phyloP scores from a whole-genome alignment of 2,888 invertebrate species.

The Eupithecia dodoneata region DNA sequence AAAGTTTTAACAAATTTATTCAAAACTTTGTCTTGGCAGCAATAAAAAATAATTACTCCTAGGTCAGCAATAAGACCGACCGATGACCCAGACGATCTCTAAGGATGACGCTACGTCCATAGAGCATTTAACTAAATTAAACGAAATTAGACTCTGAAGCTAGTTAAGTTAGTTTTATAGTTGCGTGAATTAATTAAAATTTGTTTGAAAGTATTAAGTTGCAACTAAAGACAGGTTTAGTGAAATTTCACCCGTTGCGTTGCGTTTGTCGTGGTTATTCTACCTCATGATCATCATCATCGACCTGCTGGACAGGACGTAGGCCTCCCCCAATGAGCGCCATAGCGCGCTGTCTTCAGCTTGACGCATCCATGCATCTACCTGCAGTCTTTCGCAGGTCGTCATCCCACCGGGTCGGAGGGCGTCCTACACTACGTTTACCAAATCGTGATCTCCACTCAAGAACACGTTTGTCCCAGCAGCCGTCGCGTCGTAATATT shows the following conservation, averaged over 20 bases:
- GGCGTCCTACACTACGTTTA: too few species aligned
- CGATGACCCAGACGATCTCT: slow-evolving; percentile 23
- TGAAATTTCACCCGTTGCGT: background rate
- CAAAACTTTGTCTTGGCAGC: slow-evolving; percentile 2
- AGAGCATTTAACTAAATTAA: slow-evolving; percentile 17
- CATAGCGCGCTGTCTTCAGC: too few species aligned
- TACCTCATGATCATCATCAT: too few species aligned
- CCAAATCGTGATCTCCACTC: too few species aligned
- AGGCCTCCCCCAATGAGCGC: too few species aligned
- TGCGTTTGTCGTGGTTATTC: background rate
- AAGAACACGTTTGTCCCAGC: too few species aligned
- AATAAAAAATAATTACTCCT: slow-evolving; percentile 11
- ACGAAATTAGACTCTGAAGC: slow-evolving; percentile 17
- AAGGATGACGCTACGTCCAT: slow-evolving; percentile 11
- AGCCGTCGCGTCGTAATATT: too few species aligned
- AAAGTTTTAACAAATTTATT: background rate
- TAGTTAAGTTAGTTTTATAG: background rate
- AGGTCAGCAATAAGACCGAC: slow-evolving; percentile 7
- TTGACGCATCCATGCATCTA: too few species aligned
- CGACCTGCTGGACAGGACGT: too few species aligned
- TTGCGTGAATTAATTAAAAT: slow-evolving; percentile 4
- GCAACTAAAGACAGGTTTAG: background rate
- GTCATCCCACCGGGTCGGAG: too few species aligned
- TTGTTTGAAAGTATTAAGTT: background rate
- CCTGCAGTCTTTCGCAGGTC: too few species aligned